Base-by-base conservation (phyloP, 2,113 vertebrate genomes). In the Saguinus imperator region DNA sequence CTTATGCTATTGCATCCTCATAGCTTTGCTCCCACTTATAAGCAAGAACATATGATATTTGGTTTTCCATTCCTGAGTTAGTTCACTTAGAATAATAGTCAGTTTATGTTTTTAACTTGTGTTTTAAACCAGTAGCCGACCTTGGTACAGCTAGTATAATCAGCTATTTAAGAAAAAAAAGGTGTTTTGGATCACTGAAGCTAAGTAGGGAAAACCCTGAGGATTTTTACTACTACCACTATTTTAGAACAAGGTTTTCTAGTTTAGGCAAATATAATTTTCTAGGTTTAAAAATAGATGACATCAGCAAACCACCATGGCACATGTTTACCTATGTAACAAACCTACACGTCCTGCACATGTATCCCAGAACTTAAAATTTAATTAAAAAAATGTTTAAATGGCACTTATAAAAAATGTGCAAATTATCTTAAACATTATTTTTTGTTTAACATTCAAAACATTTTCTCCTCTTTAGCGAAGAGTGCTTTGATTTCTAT, bases 271-370 rank as follows among this genome's bases (percentile, higher is more conserved):
- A 93, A 55, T 76, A 75, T n/a, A 94, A 94, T 80, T 79, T 84
- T 91, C 50, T 82, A 92, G 88, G 35, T 79, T 91, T 93, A 70
- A 96, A 96, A 91, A 90, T 35, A 95, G 75, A 93, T 48, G 76
- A 73, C 27, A 32, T 64, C 61, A 64, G 61, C 61, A 64, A 64
- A 64, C 61, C 61, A 64, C 61, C 61, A 64, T 64, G 61, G 61
- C 27, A 32, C 27, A 29, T 64, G 61, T 64, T 64, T 64, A 64
- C 27, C 61, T 29, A 64, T 64, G 61, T 64, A 64, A 64, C 27
- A 64, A 64, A 64, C 61, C 27, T 29, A 29, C 27, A 14, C 61
- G 0, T 64, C 27, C 61, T 64, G 12, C 61, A 64, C 61, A 64
- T 32, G 61, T 64, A 64, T 64, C 61, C 27, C 61, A 64, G 61